Percentiles rank a stretch among this genome's conserved stretches.
Conservation (phyloP, 2,113 vertebrate species). For the Muscicapa adusta region DNA sequence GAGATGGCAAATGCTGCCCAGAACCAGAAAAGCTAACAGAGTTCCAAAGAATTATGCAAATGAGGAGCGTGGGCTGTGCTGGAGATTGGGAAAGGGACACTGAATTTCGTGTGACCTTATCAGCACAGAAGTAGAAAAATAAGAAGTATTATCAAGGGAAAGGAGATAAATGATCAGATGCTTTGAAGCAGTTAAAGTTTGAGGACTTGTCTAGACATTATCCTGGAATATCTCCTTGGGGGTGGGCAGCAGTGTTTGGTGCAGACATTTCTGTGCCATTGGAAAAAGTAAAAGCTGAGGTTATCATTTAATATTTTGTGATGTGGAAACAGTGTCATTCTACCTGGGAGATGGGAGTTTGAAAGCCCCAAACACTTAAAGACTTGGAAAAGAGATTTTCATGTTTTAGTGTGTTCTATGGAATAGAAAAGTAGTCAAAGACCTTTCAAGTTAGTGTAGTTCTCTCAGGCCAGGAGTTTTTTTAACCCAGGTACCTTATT, state of each 20-base stretch:
- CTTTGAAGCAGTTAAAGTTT: neutral
- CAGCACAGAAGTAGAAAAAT: neutral
- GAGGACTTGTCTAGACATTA: neutral
- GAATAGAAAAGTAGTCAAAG: neutral
- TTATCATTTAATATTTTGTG: neutral
- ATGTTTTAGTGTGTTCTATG: neutral
- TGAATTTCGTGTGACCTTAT: neutral
- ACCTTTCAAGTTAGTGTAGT: neutral
- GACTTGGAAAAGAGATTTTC: neutral
- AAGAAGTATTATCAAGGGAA: neutral
- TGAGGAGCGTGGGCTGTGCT: neutral
- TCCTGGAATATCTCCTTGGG: neutral
- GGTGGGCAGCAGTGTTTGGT: neutral
- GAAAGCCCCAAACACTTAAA: neutral
- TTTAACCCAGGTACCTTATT: neutral
- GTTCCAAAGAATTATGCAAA: neutral
- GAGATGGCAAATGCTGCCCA: neutral
- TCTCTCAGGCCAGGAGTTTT: neutral
- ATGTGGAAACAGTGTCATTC: fast-evolving
- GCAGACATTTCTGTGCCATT: neutral
- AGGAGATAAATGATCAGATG: neutral
- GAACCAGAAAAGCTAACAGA: neutral
- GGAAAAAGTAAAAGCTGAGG: neutral
- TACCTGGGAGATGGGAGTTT: neutral
- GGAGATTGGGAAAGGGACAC: neutral